Base-by-base conservation (phyloP, 2,113 vertebrate species). In the Neolamprologus longior region DNA sequence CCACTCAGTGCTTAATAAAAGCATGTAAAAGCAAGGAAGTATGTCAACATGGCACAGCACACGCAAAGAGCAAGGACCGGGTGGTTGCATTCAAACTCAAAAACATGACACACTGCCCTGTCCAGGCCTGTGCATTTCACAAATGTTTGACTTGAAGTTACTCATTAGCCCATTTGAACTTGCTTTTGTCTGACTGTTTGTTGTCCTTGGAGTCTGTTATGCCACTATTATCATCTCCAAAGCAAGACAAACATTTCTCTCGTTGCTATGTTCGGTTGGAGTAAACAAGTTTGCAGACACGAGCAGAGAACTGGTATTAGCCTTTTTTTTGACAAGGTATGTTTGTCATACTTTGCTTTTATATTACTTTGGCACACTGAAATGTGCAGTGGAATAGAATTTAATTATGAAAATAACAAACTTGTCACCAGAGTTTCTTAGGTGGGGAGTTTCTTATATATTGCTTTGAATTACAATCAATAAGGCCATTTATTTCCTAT, bases 61-160 rank as follows among this genome's bases (percentile, higher is more conserved):
- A 91, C 79, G 89, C 88, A 61, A 6, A 66, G 55, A 90, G 87
- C 66, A 40, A 50, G 63, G 61, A 68, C 86, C 7, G 28, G 86
- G 81, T 37, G 85, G 84, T 31, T 80, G 84, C 47, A 5, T 91
- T 81, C 66, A 83, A 86, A 71, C 54, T 66, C 24, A 10, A 68
- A 84, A 68, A 52, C 61, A 78, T 12, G 5, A 81, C 33, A 55
- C 7, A 3, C 63, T 9, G 24, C 87, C 50, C 52, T 47, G 73
- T 66, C 54, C 13, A 9, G 42, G 24, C 28, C 81, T 82, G 57
- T 90, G 53, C 91, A 89, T 91, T 86, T 90, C 89, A 81, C 83
- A 82, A 90, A 58, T 93, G 85, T 92, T 95, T 95, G 91, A 93
- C 90, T 86, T 91, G 85, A n/a, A 85, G 92, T 95, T 93, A 94